Evolutionary conservation across 2,888 invertebrate species (phyloP), one percentile per base, ranked within the genome.

Genomic region (Oxyteleia sp.): DNA sequence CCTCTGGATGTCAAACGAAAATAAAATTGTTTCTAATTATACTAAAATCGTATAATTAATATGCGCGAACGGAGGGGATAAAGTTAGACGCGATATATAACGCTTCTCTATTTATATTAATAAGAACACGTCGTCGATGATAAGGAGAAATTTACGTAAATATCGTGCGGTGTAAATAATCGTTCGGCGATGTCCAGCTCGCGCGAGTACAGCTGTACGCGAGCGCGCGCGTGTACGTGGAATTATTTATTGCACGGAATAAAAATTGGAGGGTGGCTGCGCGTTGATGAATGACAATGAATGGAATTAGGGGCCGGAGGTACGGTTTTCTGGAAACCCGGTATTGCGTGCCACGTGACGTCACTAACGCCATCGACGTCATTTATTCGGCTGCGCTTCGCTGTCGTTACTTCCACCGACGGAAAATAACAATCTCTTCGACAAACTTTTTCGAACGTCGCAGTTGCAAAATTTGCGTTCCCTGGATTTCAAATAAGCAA

Each of bases 321-420:
- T 3, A 38, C 49, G 55, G 15, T 64, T 61, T 63, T 63, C 69
- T 35, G 32, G 45, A 78, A 78, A 45, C 61, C 11, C 35, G 51
- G 69, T 8, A 51, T 32, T 43, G 79, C 64, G 57, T 71, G 64
- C 64, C 35, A 10, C 49, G 49, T 79, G 79, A 79, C 79, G 79
- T 79, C 79, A 71, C 64, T 29, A 57, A 57, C 45, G 71, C 57
- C 49, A 79, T 79, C 71, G 79, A 79, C 79, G 79, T 79, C 68
- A 68, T 43, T 47, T 59, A 45, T 53, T 61, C 23, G 55, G 18
- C 18, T 38, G 64, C 49, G 51, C 26, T 51, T 47, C 2, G 13
- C 43, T 15, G 13, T 43, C 43, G 26, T n/a, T n/a, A n/a, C n/a
- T n/a, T n/a, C n/a, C n/a, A n/a, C n/a, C n/a, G n/a, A n/a, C n/a